Evolutionary conservation across 2,888 invertebrate genomes (phyloP), one percentile per base, ranked within the genome.

Genomic region (Yponomeuta evonymella): DNA sequence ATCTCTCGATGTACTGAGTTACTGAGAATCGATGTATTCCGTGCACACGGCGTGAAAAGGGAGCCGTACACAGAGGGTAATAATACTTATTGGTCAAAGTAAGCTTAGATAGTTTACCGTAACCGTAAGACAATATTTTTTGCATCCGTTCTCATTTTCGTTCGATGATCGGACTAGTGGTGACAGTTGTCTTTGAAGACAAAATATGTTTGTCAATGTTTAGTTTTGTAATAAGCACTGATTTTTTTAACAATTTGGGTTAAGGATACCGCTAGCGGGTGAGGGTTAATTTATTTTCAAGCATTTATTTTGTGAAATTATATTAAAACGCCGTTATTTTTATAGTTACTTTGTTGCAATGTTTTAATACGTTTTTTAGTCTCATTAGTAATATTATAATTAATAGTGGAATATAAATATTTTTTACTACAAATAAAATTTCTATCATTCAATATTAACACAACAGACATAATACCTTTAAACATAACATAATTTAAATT

Each of bases 371-470:
- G 12, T 58, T 58, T 58, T 23, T 58, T 15, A 58, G 51, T 58
- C 51, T 15, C 51, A 58, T 12, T 58, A 58, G 51, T 58, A 58
- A 58, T 58, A 15, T 15, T 58, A 15, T 58, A 58, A 58, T 58
- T 58, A 15, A 15, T 58, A 58, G 3, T 58, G 51, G 51, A 15
- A 58, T 58, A 58, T 58, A 65, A 65, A 65, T 65, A 30, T 10
- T 65, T 9, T 29, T 65, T 30, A 65, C 65, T 33, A 29, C 33
- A 29, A 65, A 65, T 12, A 8, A 65, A 30, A 23, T 29, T 33
- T 65, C 33, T 65, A 65, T 29, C 65, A 29, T 65, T 65, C 29
- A 65, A 65, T 65, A 65, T 11, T 15, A 65, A 33, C 65, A 33
- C n/a, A 65, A 33, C 33, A 58, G 51, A 12, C 30, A 65, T 11